A percentile compares a stretch with the other conserved stretches of the same genome.
These are phyloP conservation scores for Colostygia pectinataria DNA, from an alignment of 2,888 invertebrate genomes.

Conservation along the genomic window DNA sequence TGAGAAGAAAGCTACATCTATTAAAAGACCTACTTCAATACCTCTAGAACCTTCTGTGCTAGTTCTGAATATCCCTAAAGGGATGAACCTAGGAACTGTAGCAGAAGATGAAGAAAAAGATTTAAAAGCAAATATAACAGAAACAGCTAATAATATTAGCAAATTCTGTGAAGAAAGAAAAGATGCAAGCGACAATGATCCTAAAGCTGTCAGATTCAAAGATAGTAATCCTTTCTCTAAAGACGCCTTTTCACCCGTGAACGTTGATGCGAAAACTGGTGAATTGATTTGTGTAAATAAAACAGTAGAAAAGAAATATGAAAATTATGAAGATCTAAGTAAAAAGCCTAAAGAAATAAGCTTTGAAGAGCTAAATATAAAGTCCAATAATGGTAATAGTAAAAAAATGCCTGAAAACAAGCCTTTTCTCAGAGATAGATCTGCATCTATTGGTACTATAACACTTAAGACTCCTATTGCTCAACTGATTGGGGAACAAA, in stretches of 20 bases:
- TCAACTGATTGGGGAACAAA: conserved; percentile 86
- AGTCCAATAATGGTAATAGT: conserved; percentile 39
- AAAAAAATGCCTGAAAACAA: conserved; percentile 64
- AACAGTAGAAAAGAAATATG: conserved; percentile 1
- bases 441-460: conserved; percentile 85
- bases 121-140: conserved; percentile 49
- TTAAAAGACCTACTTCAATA: conserved; percentile 48
- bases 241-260: background rate
- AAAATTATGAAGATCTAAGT: too few species aligned
- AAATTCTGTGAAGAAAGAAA: conserved; percentile 26
- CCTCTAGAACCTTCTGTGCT: conserved; percentile 60
- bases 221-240: conserved; percentile 13
- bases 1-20: conserved; percentile 43
- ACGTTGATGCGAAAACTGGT: conserved; percentile 5
- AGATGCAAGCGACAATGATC: conserved; percentile 6
- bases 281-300: conserved; percentile 2
- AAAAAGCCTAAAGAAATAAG: conserved; percentile 43
- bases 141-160: conserved; percentile 53
- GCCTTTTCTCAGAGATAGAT: conserved; percentile 79
- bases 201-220: conserved; percentile 2
- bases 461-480: conserved; percentile 71
- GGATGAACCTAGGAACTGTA: conserved; percentile 60
- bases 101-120: conserved; percentile 72
- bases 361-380: conserved; percentile 57
- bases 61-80: conserved; percentile 55